Conservation (phyloP, 1,140 invertebrate species). For the Sipha flava region DNA sequence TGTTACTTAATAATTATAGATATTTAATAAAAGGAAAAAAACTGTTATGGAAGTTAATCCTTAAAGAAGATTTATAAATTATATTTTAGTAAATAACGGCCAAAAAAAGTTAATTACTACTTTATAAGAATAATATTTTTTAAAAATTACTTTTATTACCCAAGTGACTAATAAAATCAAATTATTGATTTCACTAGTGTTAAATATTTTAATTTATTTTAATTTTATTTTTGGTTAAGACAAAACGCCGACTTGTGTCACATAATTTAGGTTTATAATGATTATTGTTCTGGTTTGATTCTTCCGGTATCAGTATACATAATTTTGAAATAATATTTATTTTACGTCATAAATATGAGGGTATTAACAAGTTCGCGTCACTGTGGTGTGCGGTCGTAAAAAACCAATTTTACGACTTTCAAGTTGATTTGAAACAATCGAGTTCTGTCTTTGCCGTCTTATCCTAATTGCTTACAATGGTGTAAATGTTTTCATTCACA, state of each 20-base stretch:
- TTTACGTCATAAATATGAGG: background rate
- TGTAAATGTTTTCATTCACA: constrained; percentile 18
- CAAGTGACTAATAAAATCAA: too few relatives aligned
- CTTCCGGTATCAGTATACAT: background rate
- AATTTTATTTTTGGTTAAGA: background rate
- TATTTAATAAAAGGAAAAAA: too few relatives aligned
- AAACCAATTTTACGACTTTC: constrained; percentile 17
- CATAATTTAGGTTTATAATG: background rate
- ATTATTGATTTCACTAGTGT: background rate
- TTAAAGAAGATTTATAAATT: too few relatives aligned
- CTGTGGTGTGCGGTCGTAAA: constrained; percentile 15
- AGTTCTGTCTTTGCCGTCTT: background rate
- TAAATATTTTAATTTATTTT: background rate
- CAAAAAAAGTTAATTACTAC: too few relatives aligned
- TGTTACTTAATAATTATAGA: too few relatives aligned
- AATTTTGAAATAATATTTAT: background rate
- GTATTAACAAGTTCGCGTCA: constrained; percentile 9
- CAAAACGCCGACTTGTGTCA: background rate
- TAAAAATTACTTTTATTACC: too few relatives aligned
- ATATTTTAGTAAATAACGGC: too few relatives aligned
- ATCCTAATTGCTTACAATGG: background rate
- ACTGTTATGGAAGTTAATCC: too few relatives aligned
- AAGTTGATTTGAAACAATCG: background rate
- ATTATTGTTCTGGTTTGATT: background rate
- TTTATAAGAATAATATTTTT: too few relatives aligned